A percentile compares a stretch with the other conserved stretches of the same genome.
Evolutionary conservation across 2,888 invertebrate genomes (phyloP).

Genomic region (Phyllotreta cruciferae): DNA sequence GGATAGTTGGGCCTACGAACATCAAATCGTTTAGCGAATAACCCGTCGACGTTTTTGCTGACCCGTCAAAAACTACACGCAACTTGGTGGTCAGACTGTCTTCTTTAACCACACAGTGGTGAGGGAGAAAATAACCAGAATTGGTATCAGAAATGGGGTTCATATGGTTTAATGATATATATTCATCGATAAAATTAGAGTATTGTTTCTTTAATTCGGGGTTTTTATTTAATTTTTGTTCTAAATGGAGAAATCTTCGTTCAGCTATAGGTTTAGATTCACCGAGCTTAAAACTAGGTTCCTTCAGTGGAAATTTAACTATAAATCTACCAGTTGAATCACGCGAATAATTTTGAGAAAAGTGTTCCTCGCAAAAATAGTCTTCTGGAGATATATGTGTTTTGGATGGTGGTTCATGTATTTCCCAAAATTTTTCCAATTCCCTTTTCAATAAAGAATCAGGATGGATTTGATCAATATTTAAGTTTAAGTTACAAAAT

Average conservation of each 20-base stretch:
- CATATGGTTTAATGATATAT: no score
- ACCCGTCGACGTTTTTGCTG: slow-evolving; percentile 18
- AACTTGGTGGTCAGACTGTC: slow-evolving; percentile 30
- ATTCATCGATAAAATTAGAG: no score
- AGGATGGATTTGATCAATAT: background rate
- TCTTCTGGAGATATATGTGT: slow-evolving; percentile 15
- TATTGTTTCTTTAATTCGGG: no score
- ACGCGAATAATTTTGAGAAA: slow-evolving; percentile 14
- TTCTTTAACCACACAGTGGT: no score
- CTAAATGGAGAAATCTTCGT: slow-evolving; percentile 23
- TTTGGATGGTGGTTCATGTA: slow-evolving; percentile 17
- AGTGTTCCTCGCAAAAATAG: slow-evolving; percentile 18
- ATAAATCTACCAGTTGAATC: slow-evolving; percentile 24
- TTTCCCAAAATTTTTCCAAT: slow-evolving; percentile 26
- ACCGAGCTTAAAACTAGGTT: slow-evolving; percentile 13
- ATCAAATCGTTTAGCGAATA: slow-evolving; percentile 28
- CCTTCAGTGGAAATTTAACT: slow-evolving; percentile 23
- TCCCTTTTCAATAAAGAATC: background rate
- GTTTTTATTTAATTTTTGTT: slow-evolving; percentile 14
- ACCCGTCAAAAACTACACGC: slow-evolving; percentile 29
- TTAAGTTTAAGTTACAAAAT: slow-evolving; percentile 1
- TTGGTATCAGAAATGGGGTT: no score
- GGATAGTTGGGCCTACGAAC: slow-evolving; percentile 34
- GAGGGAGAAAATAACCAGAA: no score
- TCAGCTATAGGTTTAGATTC: slow-evolving; percentile 8